Evolutionary conservation across 1,140 invertebrate genomes (phyloP).

Genomic region (Cephus cinctus): DNA sequence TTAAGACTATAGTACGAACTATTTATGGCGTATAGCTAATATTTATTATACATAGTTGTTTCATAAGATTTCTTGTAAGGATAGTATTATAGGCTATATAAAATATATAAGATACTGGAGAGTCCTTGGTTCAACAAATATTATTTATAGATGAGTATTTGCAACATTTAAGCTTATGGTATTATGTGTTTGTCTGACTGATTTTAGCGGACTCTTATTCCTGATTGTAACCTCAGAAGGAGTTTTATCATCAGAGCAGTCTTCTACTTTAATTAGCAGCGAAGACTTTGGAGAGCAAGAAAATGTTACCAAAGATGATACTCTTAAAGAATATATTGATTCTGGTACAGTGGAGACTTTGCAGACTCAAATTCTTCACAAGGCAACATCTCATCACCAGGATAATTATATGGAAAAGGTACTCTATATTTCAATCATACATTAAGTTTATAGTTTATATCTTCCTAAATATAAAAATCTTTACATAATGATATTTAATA

Average conservation of each 20-base stretch:
- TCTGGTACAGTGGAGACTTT: constrained; percentile 13
- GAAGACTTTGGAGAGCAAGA: constrained; percentile 9
- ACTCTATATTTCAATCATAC: no score
- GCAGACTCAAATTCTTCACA: neutral
- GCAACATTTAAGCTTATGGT: no score
- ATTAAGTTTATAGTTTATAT: no score
- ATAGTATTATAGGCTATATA: neutral
- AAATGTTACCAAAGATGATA: constrained; percentile 25
- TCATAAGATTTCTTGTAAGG: neutral
- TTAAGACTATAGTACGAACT: neutral
- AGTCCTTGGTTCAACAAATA: no score
- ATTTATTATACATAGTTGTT: neutral
- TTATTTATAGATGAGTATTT: no score
- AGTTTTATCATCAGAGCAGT: constrained; percentile 12
- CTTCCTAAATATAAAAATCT: no score
- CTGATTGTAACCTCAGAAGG: constrained; percentile 23
- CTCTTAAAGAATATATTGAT: constrained; percentile 5
- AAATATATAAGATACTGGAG: neutral
- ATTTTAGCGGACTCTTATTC: constrained; percentile 28
- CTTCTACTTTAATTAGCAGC: constrained; percentile 9
- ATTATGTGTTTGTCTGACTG: constrained; percentile 2
- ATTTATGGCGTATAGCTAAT: neutral
- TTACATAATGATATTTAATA: no score
- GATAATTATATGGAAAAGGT: no score
- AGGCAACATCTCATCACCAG: neutral